Evolutionary conservation across 2,888 invertebrate genomes (phyloP), one percentile per base, ranked within the genome.

Genomic region (Drosophila mulleri): DNA sequence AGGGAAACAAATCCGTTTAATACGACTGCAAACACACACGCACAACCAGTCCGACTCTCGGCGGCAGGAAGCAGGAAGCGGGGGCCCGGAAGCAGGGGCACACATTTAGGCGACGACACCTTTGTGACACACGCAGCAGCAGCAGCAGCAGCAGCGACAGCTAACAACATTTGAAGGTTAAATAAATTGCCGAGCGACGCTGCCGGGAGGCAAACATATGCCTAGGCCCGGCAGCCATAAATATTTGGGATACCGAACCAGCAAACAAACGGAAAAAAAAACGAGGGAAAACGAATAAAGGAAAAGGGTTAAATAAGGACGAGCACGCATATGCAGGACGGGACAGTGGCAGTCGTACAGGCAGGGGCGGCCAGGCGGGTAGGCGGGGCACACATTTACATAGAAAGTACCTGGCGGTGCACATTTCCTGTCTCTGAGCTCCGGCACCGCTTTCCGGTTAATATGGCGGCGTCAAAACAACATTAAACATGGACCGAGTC

Each of bases 381-480:
- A 70, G 80, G 74, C 65, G 66, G 65, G 66, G 64, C 72, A 74
- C 72, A 74, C 69, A 84, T 85, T 85, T 85, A 75, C 90, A 86
- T 88, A 88, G 83, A 89, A 89, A 88, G 88, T 82, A 85, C 86
- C 90, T 89, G 89, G 83, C 73, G 75, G 75, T 69, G 74, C 85
- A 88, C 86, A 88, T 85, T 85, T 85, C 89, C 89, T 87, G 89
- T 76, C 78, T 79, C 67, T 78, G 32, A 58, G 65, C 75, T 56
- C 57, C 66, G 71, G 58, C 68, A 54, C 52, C 69, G 71, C 78
- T 81, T 83, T 83, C 88, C 80, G 86, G 88, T 85, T 89, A 89
- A 89, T 88, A 88, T 88, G 90, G 88, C 90, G 90, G 90, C 90
- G 86, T 84, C 86, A 89, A 86, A 86, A 89, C 83, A 86, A 89